phyloP scores from a whole-genome alignment of 2,797 vertebrate species.

The Selene dorsalis region DNA sequence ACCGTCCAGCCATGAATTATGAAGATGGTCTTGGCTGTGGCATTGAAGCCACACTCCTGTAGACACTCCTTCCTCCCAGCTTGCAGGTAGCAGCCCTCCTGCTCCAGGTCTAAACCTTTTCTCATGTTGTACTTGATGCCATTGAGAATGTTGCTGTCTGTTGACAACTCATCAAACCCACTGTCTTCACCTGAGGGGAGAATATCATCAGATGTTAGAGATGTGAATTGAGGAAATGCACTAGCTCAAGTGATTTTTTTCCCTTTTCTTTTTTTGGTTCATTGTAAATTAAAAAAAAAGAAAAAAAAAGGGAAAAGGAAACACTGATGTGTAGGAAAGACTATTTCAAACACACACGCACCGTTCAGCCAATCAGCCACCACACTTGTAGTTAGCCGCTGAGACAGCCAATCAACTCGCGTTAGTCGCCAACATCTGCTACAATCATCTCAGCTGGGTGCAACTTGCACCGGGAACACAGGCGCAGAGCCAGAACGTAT shows the following conservation, averaged over 20 bases:
- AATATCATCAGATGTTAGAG: neutral
- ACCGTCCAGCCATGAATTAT: conserved; percentile 98
- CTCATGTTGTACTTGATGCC: conserved; percentile 87
- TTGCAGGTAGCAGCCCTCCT: conserved; percentile 87
- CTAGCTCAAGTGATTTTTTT: neutral
- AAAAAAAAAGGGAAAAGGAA: no score
- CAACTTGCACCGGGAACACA: neutral
- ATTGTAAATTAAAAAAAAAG: no score
- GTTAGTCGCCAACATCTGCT: conserved; percentile 28
- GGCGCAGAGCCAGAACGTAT: conserved; percentile 19
- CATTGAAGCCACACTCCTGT: conserved; percentile 89
- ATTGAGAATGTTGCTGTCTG: conserved; percentile 10
- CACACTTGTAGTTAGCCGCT: neutral
- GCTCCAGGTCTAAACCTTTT: conserved; percentile 81
- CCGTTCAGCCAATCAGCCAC: conserved; percentile 5
- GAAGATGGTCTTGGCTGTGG: conserved; percentile 91
- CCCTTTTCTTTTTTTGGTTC: no score
- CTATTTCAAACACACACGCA: neutral
- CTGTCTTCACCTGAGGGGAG: conserved; percentile 72
- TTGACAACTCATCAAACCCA: conserved; percentile 48
- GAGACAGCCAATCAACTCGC: conserved; percentile 11
- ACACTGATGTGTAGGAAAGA: neutral
- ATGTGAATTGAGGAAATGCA: neutral
- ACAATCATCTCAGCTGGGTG: conserved; percentile 1
- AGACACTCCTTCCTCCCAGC: conserved; percentile 76